A percentile compares a stretch with the other conserved stretches of the same genome.
Conservation (phyloP, 2,113 vertebrate species). For the Trochalopteron elliotii region DNA sequence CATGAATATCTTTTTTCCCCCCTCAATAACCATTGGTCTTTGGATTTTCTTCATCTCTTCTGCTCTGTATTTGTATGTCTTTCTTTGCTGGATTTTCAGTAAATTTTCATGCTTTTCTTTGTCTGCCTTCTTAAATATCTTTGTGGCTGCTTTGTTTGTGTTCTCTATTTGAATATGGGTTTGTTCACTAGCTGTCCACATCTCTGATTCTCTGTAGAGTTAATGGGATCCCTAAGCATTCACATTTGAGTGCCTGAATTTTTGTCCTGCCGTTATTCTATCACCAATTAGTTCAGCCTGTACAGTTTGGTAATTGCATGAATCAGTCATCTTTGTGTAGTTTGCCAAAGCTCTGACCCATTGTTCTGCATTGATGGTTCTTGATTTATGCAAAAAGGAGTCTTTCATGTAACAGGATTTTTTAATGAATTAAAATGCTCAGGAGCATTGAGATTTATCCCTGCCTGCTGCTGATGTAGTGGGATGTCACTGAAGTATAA, state of each 20-base stretch:
- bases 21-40: background rate
- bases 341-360: constrained; percentile 19
- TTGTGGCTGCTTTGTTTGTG: background rate
- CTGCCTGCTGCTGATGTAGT: background rate
- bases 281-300: constrained; percentile 19
- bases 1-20: fast-evolving
- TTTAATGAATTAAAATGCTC: background rate
- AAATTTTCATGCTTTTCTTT: background rate
- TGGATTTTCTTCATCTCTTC: background rate
- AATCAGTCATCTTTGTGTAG: constrained; percentile 2
- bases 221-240: background rate
- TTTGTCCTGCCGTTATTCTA: constrained; percentile 31
- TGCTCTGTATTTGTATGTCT: background rate
- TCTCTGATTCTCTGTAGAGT: background rate
- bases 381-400: background rate
- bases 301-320: constrained; percentile 6
- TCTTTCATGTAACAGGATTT: background rate
- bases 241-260: constrained; percentile 6
- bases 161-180: background rate
- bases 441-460: background rate
- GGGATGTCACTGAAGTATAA: background rate
- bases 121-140: background rate
- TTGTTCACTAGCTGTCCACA: background rate
- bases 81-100: background rate
- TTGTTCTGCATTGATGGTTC: background rate